These are phyloP conservation scores for Stercorarius parasiticus DNA, from an alignment of 2,113 vertebrate species.

Conservation along the genomic window DNA sequence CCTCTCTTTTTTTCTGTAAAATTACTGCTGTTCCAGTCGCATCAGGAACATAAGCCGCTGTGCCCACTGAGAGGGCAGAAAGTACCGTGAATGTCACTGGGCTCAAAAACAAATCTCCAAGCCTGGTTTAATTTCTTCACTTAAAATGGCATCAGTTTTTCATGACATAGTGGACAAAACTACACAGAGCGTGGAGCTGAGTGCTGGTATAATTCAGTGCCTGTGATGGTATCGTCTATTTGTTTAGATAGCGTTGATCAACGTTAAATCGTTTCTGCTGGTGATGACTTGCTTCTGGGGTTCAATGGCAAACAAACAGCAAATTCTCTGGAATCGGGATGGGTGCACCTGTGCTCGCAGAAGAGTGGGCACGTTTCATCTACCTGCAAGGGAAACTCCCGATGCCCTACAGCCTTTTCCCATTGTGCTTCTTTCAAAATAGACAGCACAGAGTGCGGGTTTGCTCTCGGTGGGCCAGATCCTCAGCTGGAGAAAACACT, in stretches of 20 bases:
- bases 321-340: not conserved
- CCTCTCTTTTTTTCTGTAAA: not conserved
- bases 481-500: not conserved
- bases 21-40: not conserved
- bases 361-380: not conserved
- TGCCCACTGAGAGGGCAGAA: not conserved
- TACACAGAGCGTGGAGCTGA: not conserved
- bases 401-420: not conserved
- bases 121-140: not conserved
- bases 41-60: not conserved
- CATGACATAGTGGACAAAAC: not conserved
- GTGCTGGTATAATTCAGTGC: not conserved
- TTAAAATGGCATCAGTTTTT: not conserved
- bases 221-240: not conserved
- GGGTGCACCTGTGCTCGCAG: not conserved
- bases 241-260: not conserved
- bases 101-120: not conserved
- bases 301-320: not conserved
- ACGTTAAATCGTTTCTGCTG: not conserved
- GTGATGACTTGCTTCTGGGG: not conserved
- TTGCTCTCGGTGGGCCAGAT: not conserved
- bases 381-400: not conserved
- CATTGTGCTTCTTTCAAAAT: not conserved
- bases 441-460: fast-evolving
- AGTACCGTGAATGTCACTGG: not conserved